Percentiles rank a stretch among this genome's conserved stretches.
Conservation (phyloP, 2,797 vertebrate genomes). For the Schizothorax lantsangensis region DNA sequence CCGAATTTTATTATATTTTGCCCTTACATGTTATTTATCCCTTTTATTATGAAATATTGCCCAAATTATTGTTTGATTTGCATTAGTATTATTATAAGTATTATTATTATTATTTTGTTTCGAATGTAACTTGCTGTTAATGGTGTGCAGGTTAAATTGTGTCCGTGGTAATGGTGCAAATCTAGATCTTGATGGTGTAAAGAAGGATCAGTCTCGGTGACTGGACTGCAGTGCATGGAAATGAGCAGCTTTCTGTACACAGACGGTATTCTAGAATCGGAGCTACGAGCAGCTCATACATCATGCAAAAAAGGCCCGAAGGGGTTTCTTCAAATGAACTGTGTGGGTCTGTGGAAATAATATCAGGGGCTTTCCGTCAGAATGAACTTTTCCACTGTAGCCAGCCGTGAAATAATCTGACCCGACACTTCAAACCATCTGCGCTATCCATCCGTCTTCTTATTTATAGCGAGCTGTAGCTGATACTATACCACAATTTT, state of each 20-base stretch:
- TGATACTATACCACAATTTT: constrained; percentile 84
- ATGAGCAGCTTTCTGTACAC: constrained; percentile 83
- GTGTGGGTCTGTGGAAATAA: constrained; percentile 87
- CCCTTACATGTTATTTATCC: not conserved
- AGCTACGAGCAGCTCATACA: constrained; percentile 86
- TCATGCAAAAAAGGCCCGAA: constrained; percentile 86
- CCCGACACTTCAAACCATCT: constrained; percentile 99
- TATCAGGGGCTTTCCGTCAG: constrained; percentile 97
- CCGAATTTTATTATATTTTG: not conserved
- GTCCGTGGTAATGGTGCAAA: constrained; percentile 1
- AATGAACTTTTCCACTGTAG: constrained; percentile 92
- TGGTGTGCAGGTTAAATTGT: not conserved
- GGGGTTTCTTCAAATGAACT: constrained; percentile 82
- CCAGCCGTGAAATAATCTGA: constrained; percentile 97
- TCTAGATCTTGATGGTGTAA: constrained; percentile 25
- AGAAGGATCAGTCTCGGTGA: constrained; percentile 21
- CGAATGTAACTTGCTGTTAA: not conserved
- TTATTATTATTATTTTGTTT: not conserved
- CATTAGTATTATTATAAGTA: not conserved
- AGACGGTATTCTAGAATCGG: constrained; percentile 81
- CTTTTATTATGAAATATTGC: not conserved
- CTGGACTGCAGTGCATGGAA: constrained; percentile 62
- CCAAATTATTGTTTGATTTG: not conserved
- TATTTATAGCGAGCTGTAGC: constrained; percentile 93
- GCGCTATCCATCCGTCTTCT: constrained; percentile 98